These are phyloP conservation scores for Cochlearius cochlearius DNA, from an alignment of 2,113 vertebrate species.

Conservation along the genomic window DNA sequence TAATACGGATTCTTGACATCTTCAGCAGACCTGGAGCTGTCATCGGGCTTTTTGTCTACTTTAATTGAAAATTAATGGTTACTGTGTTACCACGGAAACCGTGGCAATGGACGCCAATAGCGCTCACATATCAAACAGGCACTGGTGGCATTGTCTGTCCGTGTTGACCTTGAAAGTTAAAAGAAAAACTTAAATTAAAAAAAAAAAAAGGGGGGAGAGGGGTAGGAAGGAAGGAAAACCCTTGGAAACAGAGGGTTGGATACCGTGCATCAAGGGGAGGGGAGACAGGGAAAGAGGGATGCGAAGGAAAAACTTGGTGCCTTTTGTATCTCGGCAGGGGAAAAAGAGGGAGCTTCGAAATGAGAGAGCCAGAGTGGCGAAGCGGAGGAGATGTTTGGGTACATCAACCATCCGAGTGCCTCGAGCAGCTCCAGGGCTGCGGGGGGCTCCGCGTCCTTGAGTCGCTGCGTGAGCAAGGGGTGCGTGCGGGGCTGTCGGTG, in stretches of 20 bases:
- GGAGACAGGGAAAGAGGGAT: constrained; percentile 68
- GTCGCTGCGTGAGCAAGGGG: neutral
- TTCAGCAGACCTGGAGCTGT: constrained; percentile 99
- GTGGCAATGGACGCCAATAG: constrained; percentile 89
- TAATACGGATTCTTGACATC: constrained; percentile 99
- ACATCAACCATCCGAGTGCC: neutral
- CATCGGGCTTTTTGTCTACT: constrained; percentile 99
- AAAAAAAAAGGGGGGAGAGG: neutral
- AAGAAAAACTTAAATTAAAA: constrained; percentile 81
- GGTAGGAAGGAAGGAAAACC: constrained; percentile 49
- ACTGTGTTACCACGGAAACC: constrained; percentile 97
- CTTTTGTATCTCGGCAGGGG: constrained; percentile 36
- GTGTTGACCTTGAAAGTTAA: constrained; percentile 97
- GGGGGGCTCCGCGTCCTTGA: constrained; percentile 54
- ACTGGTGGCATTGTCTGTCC: constrained; percentile 97
- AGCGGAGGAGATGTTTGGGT: constrained; percentile 73
- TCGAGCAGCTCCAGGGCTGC: neutral
- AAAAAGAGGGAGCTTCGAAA: constrained; percentile 50
- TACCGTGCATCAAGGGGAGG: constrained; percentile 70
- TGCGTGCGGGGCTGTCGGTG: neutral
- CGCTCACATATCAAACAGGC: constrained; percentile 89
- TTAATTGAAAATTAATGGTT: constrained; percentile 99
- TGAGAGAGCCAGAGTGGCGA: constrained; percentile 69
- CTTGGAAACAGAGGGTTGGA: constrained; percentile 76
- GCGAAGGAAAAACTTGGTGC: constrained; percentile 69